Percentiles rank a stretch among this genome's conserved stretches.
Conservation (phyloP, 1,140 invertebrate species). For the Helicoverpa zea region DNA sequence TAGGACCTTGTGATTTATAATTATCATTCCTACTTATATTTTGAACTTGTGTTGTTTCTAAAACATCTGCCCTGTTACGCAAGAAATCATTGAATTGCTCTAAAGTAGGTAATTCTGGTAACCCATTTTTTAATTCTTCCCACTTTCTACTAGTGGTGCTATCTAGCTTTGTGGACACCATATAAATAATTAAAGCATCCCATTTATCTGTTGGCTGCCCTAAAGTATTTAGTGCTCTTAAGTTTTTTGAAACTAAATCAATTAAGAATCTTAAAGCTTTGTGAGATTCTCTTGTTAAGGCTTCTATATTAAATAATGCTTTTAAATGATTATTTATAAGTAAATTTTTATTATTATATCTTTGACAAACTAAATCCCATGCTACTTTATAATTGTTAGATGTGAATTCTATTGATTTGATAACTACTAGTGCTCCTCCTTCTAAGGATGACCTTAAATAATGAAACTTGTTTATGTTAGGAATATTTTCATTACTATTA, state of each 20-base stretch:
- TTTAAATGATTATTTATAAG: conserved; percentile 42
- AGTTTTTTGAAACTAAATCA: conserved; percentile 14
- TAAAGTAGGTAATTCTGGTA: neutral
- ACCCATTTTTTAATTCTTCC: conserved; percentile 27
- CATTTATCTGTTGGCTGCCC: conserved; percentile 1
- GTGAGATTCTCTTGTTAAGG: neutral
- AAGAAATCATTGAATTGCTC: conserved; percentile 31
- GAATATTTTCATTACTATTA: neutral
- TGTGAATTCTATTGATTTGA: neutral
- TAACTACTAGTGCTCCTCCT: neutral
- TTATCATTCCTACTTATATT: conserved; percentile 2
- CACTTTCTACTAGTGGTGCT: conserved; percentile 26
- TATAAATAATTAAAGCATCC: conserved; percentile 43
- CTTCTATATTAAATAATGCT: conserved; percentile 1
- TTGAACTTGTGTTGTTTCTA: conserved; percentile 26
- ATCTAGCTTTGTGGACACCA: conserved; percentile 27
- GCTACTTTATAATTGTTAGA: neutral
- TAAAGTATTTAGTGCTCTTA: conserved; percentile 2
- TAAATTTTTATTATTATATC: conserved; percentile 8
- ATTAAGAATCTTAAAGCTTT: neutral
- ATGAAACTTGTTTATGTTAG: neutral
- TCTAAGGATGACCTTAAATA: neutral
- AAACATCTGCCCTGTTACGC: conserved; percentile 30
- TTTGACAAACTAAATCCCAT: neutral
- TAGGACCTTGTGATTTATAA: neutral